Evolutionary conservation across 1,140 invertebrate species (phyloP).

Genomic region (Lucilia sericata): DNA sequence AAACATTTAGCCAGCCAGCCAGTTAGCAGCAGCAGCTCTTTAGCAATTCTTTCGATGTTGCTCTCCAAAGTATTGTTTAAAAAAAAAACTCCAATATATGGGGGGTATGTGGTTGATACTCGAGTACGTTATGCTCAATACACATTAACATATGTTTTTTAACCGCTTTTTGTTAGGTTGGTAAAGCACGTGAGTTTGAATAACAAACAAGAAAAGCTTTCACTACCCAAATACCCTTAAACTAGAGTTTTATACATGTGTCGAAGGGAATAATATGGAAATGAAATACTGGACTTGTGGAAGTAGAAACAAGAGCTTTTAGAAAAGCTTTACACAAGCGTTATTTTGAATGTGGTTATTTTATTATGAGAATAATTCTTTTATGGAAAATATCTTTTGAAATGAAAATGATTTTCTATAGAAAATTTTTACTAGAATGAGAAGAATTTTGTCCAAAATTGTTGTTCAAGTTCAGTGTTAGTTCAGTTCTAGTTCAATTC

Average conservation of each 20-base stretch:
- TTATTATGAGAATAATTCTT: no score
- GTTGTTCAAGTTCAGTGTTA: no score
- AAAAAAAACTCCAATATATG: no score
- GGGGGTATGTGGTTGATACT: not conserved
- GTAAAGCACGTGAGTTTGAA: conserved; percentile 4
- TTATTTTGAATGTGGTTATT: not conserved
- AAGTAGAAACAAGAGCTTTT: not conserved
- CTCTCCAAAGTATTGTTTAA: not conserved
- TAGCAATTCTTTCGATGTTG: not conserved
- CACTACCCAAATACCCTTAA: conserved; percentile 14
- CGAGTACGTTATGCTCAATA: not conserved
- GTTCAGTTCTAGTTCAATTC: no score
- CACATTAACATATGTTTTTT: not conserved
- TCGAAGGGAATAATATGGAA: not conserved
- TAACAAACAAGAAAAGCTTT: not conserved
- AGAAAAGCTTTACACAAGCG: not conserved
- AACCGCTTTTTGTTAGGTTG: not conserved
- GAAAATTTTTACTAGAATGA: not conserved
- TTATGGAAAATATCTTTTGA: no score
- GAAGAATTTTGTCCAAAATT: no score
- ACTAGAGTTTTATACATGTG: not conserved
- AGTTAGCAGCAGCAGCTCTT: not conserved
- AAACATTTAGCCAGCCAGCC: not conserved
- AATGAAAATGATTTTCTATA: not conserved
- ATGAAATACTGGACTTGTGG: not conserved